Base-by-base conservation (phyloP, 35 echinoderm and acorn worm species). In the Eucidaris tribuloides region DNA sequence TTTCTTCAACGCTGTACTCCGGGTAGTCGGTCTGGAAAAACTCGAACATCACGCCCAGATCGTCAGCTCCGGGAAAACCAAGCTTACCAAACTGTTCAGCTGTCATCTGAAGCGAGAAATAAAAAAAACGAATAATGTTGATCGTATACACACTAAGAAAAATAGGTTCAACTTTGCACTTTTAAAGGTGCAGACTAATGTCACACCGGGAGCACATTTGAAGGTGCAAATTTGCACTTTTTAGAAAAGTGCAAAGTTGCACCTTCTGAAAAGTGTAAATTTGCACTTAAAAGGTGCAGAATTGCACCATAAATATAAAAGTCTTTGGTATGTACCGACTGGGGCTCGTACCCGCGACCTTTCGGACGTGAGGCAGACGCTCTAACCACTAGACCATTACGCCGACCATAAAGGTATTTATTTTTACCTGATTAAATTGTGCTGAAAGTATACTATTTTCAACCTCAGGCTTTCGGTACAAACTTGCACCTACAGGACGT, bases 31-130 rank as follows among this genome's bases (percentile, higher is more conserved):
- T 80, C 38, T 80, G 77, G 2, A 55, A 25, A 56, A 55, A 80
- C 20, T n/a, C 77, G 55, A 80, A 80, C 77, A 80, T 80, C 19
- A 30, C 77, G 17, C 25, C 77, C 17, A 80, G n/a, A 34, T 80
- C 77, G 20, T 80, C 77, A 5, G 48, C 77, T 58, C 46, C 77
- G 45, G 45, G 77, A 23, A 80, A 80, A 15, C 42, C 19, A 20
- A 50, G 25, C 48, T 80, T 56, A 11, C 23, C 9, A 80, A 80
- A 80, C 37, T 80, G 43, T 55, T 80, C 48, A 31, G 77, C 25
- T 30, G 77, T 55, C 54, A 55, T 58, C 77, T 80, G 77, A 31
- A 14, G 2, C 19, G 24, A 42, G 39, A 42, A 20, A 46, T 23
- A 46, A 28, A 78, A 78, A 46, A 31, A 46, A 78, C 20, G 17